Conservation (phyloP, 1,140 invertebrate genomes). For the Grapholita molesta region DNA sequence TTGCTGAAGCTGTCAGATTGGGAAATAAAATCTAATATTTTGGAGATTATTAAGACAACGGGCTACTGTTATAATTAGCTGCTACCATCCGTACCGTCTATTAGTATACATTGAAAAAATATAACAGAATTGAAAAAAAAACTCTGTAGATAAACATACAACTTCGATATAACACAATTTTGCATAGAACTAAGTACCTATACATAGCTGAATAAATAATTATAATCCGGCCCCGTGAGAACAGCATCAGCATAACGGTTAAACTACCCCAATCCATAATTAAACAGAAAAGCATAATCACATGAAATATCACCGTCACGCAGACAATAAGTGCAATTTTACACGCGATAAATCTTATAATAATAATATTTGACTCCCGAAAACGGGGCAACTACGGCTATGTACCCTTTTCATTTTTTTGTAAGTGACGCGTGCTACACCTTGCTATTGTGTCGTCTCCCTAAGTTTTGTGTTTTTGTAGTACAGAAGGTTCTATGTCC, state of each 20-base stretch:
- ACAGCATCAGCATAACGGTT: background rate
- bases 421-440: slow-evolving; percentile 1
- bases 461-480: background rate
- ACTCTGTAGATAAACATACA: no score
- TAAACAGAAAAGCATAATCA: slow-evolving; percentile 4
- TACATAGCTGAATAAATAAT: no score
- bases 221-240: no score
- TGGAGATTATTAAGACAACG: no score
- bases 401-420: background rate
- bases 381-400: background rate
- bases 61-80: no score
- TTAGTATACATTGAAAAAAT: no score
- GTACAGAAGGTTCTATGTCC: background rate
- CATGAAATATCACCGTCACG: slow-evolving; percentile 16
- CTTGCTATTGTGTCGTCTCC: background rate
- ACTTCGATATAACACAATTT: no score
- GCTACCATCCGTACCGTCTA: no score
- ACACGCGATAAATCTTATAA: slow-evolving; percentile 17
- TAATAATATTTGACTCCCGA: slow-evolving; percentile 19
- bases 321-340: slow-evolving; percentile 17
- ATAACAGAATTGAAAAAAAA: no score
- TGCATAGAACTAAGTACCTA: no score
- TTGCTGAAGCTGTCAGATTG: no score
- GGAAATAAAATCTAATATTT: no score
- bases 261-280: background rate